phyloP scores from a whole-genome alignment of 2,113 vertebrate species.

The Neolamprologus sp. region DNA sequence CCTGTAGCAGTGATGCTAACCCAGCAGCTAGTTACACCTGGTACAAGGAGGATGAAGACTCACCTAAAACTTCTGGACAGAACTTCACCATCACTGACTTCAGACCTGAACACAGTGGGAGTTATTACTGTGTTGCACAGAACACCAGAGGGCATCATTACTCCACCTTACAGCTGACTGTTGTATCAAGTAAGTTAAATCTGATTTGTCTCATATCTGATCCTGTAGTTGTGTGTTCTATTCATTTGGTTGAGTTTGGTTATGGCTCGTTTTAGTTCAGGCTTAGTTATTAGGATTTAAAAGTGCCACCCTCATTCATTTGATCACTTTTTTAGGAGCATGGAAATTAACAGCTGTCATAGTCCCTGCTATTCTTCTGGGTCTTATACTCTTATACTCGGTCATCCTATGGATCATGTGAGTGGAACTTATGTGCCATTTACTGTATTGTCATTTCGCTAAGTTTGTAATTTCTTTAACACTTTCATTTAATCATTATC shows the following conservation, averaged over 20 bases:
- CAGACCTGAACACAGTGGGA: background rate
- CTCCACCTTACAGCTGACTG: background rate
- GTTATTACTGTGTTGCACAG: background rate
- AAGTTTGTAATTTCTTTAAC: background rate
- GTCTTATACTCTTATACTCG: background rate
- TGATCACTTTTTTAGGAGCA: background rate
- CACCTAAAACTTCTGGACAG: background rate
- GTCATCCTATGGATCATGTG: background rate
- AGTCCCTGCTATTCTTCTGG: background rate
- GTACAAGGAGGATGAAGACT: fast-evolving
- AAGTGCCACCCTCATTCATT: background rate
- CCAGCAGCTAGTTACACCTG: background rate
- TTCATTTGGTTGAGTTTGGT: background rate
- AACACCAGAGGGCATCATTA: background rate
- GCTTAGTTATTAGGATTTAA: background rate
- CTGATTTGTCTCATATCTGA: background rate
- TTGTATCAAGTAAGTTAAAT: background rate
- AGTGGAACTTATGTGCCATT: background rate
- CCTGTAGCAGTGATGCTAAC: background rate
- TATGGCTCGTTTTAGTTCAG: fast-evolving
- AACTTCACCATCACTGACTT: background rate
- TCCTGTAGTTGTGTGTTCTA: background rate
- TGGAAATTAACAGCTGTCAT: background rate
- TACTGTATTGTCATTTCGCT: background rate
- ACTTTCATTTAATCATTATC: background rate